These are phyloP conservation scores for Macrostomum lignano DNA, from an alignment of 1,140 invertebrate species.

Conservation along the genomic window DNA sequence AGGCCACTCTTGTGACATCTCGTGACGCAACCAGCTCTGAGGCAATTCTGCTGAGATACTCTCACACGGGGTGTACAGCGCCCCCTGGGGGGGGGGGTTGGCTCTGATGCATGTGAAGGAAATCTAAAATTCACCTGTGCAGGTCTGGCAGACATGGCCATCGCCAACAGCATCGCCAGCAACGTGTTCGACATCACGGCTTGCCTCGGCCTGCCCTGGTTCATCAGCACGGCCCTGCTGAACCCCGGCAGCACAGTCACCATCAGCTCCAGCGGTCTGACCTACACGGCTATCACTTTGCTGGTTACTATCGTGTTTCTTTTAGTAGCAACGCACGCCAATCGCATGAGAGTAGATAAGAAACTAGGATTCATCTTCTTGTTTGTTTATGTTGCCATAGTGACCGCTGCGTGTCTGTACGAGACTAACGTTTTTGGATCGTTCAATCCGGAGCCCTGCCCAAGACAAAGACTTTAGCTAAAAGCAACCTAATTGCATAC, in stretches of 20 bases:
- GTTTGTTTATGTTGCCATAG: conserved; percentile 13
- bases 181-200: conserved; percentile 97
- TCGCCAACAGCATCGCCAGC: conserved; percentile 84
- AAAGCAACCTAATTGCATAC: too few species aligned
- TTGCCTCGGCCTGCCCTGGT: conserved; percentile 78
- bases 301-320: conserved; percentile 18
- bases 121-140: neutral
- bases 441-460: conserved; percentile 15
- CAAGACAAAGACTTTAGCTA: conserved; percentile 4
- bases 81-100: too few species aligned
- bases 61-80: too few species aligned
- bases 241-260: conserved; percentile 9
- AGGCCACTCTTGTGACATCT: too few species aligned
- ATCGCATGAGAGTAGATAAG: conserved; percentile 15
- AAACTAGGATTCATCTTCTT: conserved; percentile 13
- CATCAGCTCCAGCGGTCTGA: conserved; percentile 14
- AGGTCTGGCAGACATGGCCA: conserved; percentile 65
- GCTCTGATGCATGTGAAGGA: neutral
- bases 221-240: conserved; percentile 22
- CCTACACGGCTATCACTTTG: conserved; percentile 16
- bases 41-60: too few species aligned
- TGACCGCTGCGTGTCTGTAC: conserved; percentile 16
- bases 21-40: too few species aligned
- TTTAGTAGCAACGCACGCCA: conserved; percentile 11
- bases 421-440: conserved; percentile 22